Base-by-base conservation (phyloP, 2,888 invertebrate species). In the Lochmaea crataegi region DNA sequence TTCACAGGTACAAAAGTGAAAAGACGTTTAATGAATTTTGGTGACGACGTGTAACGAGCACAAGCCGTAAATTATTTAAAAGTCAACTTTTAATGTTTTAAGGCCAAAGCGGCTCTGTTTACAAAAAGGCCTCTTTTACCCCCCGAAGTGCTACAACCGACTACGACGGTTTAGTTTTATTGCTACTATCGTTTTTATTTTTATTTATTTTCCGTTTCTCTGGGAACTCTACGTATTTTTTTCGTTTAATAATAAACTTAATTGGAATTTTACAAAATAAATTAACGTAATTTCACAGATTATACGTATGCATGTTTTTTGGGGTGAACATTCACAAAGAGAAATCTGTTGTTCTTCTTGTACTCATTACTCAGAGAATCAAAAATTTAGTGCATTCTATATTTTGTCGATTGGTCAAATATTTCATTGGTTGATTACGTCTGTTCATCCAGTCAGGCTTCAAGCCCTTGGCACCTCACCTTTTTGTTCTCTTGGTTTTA, bases 71-170 rank as follows among this genome's bases (percentile, higher is more conserved):
- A 80, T 80, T 78, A 80, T 79, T 78, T 74, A 73, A 78, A 77
- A 80, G 80, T 79, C 79, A 77, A 79, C 79, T 79, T 80, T 80
- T 79, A 80, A 77, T 80, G 80, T 80, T 80, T 80, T 74, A 77
- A 78, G 77, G 71, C 74, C 76, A 75, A 77, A 78, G 78, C 79
- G 79, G 79, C 77, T 65, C 71, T 74, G 74, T 71, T 73, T 76
- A 78, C 76, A 74, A 77, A 77, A 78, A 77, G 76, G 69, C 73
- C 76, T 38, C 32, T 76, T 64, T 64, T 72, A 68, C 76, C 73
- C 73, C 76, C 76, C 60, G 72, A 77, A 73, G 75, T 65, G 68
- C 45, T 64, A 74, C 73, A 71, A 65, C 65, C 63, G 70, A 68
- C 71, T 66, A 63, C 60, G 65, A 63, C 16, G 32, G 66, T 72